Evolutionary conservation across 2,113 vertebrate genomes (phyloP), one percentile per base, ranked within the genome.

Genomic region (Catharus bicknelli): DNA sequence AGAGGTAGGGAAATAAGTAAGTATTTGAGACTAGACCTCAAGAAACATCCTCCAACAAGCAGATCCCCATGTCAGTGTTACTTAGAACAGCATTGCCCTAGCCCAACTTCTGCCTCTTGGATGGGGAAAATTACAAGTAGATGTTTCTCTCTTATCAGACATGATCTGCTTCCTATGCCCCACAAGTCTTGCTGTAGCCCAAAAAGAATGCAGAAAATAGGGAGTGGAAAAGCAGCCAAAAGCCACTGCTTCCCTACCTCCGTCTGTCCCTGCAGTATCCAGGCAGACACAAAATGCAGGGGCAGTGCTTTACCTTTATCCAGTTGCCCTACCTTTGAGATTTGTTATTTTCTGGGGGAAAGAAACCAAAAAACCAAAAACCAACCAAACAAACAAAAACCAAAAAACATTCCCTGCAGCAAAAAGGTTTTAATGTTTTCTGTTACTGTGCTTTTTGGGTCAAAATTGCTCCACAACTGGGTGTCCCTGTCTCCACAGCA

Each of bases 401-500:
- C 38, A 38, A 38, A 14, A 30, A 69, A n/a, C 8, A 17, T 27
- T 50, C 36, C 34, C 34, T 6, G 9, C 34, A 58, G 48, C n/a
- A 87, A 64, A 92, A 50, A 15, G 2, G 42, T 73, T 72, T 74
- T 10, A 43, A 57, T 83, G 12, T 78, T 74, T 82, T 48, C 36
- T 64, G 30, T 32, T 75, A 2, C 36, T 62, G 19, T 42, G 29
- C 54, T 82, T 82, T 85, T 77, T 83, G 70, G 36, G n/a, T 93
- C 43, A 38, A 72, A 43, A 40, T 29, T 93, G 32, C 63, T 77
- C 20, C 36, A 4, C 59, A 59, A 38, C 54, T 47, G 51, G 43
- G 21, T 63, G 26, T 83, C 77, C 51, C 77, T 89, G 51, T 96
- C 80, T 88, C 96, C 76, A 61, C 98, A 99, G 99, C 97, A 99